Conservation (phyloP, 2,888 invertebrate genomes). For the Amblyteles armatorius region DNA sequence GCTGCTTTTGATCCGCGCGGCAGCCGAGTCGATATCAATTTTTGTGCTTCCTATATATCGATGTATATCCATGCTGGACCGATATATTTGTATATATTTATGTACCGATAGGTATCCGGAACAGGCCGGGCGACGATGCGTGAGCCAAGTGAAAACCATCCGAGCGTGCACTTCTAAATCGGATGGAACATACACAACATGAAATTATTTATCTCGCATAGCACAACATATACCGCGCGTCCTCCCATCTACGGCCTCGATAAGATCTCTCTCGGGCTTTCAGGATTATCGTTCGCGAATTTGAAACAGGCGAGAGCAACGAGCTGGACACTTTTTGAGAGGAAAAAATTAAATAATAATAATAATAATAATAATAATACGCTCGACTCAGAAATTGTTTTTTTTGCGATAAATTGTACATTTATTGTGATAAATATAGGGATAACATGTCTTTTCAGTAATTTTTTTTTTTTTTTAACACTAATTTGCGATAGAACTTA, state of each 20-base stretch:
- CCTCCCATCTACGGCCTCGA: neutral
- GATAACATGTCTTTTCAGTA: slow-evolving; percentile 63
- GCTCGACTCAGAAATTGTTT: slow-evolving; percentile 24
- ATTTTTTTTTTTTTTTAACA: slow-evolving; percentile 60
- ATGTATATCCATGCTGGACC: neutral
- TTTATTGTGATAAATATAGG: slow-evolving; percentile 69
- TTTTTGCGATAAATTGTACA: slow-evolving; percentile 69
- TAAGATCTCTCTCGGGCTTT: slow-evolving; percentile 2
- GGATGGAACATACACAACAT: slow-evolving; percentile 6
- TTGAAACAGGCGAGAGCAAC: neutral
- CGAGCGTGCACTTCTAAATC: slow-evolving; percentile 20
- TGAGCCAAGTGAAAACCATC: slow-evolving; percentile 15
- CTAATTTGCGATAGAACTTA: slow-evolving; percentile 67
- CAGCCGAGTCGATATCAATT: slow-evolving; percentile 1
- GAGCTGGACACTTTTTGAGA: neutral
- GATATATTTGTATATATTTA: neutral
- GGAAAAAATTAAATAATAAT: neutral
- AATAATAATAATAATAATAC: slow-evolving; percentile 4
- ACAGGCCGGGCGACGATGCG: slow-evolving; percentile 2
- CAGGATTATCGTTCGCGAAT: neutral
- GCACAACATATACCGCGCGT: neutral
- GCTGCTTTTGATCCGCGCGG: slow-evolving; percentile 13
- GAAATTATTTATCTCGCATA: slow-evolving; percentile 19
- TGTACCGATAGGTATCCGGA: neutral
- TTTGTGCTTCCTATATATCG: neutral